phyloP scores from a whole-genome alignment of 1,140 invertebrate species.

The Aphaenogaster floridana region DNA sequence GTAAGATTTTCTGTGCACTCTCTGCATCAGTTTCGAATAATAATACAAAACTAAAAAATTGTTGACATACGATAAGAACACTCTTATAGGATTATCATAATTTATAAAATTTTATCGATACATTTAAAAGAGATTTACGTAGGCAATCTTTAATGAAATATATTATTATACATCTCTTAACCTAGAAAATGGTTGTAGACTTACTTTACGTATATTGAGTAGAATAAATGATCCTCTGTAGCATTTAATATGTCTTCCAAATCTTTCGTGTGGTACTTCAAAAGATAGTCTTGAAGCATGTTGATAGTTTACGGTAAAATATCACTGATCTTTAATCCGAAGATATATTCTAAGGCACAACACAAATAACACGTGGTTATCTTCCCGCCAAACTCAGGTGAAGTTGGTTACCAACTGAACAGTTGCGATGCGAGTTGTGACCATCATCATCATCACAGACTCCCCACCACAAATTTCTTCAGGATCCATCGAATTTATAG shows the following conservation, averaged over 20 bases:
- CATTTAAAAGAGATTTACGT: slow-evolving; percentile 22
- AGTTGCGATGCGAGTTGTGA: neutral
- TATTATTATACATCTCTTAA: neutral
- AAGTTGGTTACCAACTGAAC: neutral
- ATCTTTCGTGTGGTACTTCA: slow-evolving; percentile 82
- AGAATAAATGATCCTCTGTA: slow-evolving; percentile 80
- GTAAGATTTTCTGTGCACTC: slow-evolving; percentile 88
- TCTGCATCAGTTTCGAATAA: slow-evolving; percentile 88
- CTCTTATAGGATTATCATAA: slow-evolving; percentile 10
- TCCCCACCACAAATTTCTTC: neutral
- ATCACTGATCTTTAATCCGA: neutral
- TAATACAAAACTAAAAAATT: slow-evolving; percentile 88
- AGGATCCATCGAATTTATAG: neutral
- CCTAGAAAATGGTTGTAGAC: slow-evolving; percentile 33
- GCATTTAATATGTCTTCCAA: slow-evolving; percentile 85
- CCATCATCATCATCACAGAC: neutral
- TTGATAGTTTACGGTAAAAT: neutral
- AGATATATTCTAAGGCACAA: neutral
- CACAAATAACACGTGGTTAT: neutral
- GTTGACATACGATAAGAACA: slow-evolving; percentile 10
- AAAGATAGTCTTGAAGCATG: slow-evolving; percentile 83
- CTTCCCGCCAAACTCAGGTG: neutral
- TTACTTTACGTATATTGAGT: slow-evolving; percentile 87
- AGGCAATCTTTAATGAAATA: neutral
- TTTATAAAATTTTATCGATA: slow-evolving; percentile 41